These are phyloP conservation scores for Florisuga fusca DNA, from an alignment of 2,797 vertebrate genomes.

Conservation along the genomic window DNA sequence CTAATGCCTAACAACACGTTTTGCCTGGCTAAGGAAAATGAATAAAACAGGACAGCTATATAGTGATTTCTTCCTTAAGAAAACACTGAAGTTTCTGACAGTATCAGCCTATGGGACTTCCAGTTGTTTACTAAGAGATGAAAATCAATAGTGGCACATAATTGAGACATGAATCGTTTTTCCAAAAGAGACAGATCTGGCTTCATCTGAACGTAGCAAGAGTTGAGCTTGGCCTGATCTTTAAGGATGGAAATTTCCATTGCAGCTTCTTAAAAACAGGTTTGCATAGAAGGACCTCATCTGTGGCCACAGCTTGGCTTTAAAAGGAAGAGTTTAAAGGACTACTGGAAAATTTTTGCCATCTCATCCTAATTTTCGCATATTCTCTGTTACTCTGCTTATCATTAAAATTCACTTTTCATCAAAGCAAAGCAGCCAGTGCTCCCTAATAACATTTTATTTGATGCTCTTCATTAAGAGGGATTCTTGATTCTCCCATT, in stretches of 20 bases:
- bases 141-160: background rate
- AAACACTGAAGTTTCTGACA: background rate
- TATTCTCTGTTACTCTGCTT: background rate
- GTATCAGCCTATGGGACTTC: background rate
- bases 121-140: background rate
- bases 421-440: background rate
- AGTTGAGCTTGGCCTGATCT: background rate
- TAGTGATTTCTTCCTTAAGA: background rate
- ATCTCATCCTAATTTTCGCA: background rate
- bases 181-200: background rate
- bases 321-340: background rate
- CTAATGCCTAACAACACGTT: background rate
- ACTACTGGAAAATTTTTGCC: background rate
- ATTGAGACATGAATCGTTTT: background rate
- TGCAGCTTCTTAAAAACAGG: background rate
- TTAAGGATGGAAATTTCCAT: conserved; percentile 50
- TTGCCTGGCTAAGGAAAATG: background rate
- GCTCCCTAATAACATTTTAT: background rate
- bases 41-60: background rate
- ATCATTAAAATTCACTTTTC: background rate
- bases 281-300: background rate
- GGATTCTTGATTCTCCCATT: background rate
- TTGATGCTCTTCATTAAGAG: background rate
- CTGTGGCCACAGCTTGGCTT: background rate
- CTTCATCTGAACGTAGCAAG: background rate